These are phyloP conservation scores for Hexactinellida sp. DNA, from an alignment of 37 sponge, comb jelly and placozoan genomes.

Conservation along the genomic window DNA sequence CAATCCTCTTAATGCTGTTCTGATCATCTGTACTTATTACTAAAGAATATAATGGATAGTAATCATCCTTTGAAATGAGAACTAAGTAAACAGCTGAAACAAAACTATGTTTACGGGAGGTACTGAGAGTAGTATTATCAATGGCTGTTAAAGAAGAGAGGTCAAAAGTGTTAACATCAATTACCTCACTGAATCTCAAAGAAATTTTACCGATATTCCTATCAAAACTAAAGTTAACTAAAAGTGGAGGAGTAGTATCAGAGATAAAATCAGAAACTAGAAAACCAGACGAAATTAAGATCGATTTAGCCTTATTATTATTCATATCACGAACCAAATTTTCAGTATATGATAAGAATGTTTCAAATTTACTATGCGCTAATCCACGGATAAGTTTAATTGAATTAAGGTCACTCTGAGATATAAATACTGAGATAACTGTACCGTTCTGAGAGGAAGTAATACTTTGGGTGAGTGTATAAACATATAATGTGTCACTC, in stretches of 20 bases:
- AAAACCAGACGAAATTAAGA: slow-evolving; percentile 20
- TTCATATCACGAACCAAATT: slow-evolving; percentile 42
- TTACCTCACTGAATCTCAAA: slow-evolving; percentile 65
- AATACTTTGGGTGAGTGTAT: slow-evolving; percentile 44
- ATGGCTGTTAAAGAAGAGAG: slow-evolving; percentile 22
- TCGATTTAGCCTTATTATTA: slow-evolving; percentile 31
- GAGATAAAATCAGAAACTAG: slow-evolving; percentile 29
- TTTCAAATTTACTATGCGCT: slow-evolving; percentile 22
- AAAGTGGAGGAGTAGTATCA: slow-evolving; percentile 45
- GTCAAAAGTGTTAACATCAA: slow-evolving; percentile 47
- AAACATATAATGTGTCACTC: slow-evolving; percentile 25
- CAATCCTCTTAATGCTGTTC: slow-evolving; percentile 50
- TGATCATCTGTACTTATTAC: slow-evolving; percentile 39
- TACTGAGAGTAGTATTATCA: background rate
- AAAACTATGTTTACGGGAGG: background rate
- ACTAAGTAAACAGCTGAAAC: background rate
- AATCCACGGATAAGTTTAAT: slow-evolving; percentile 48
- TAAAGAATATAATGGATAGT: slow-evolving; percentile 16
- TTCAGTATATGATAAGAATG: slow-evolving; percentile 37
- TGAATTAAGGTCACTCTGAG: slow-evolving; percentile 30
- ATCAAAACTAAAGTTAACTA: slow-evolving; percentile 39
- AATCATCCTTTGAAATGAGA: background rate
- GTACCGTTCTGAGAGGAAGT: slow-evolving; percentile 44
- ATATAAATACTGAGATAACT: slow-evolving; percentile 27
- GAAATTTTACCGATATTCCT: slow-evolving; percentile 37